Base-by-base conservation (phyloP, 2,888 invertebrate genomes). In the Acronicta psi region DNA sequence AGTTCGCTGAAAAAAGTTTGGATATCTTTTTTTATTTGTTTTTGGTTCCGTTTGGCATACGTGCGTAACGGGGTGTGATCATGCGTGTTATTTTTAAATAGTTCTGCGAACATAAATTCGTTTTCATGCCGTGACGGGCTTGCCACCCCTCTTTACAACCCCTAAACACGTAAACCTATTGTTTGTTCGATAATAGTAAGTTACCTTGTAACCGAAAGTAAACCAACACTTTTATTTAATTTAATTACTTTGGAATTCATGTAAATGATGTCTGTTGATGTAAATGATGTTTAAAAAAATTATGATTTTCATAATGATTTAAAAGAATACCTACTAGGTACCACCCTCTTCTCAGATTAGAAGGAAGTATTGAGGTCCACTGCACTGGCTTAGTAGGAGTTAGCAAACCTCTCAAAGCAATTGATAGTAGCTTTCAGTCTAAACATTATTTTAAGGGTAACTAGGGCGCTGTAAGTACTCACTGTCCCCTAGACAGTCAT, bases 41-140 rank as follows among this genome's bases (percentile, higher is more conserved):
- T 44, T 75, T 89, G 87, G 87, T 87, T 88, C 85, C 59, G 65
- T 89, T 82, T 80, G 80, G 81, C 81, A 86, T 89, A 68, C 49
- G 18, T 46, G 62, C 68, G 59, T 58, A 68, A 42, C 44, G 29
- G 46, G 44, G 73, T 81, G 78, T 74, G 79, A 71, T 85, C 83
- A 82, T 77, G 77, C 71, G 77, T 77, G 65, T 84, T 83, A 79
- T 83, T 86, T 81, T 59, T 25, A 52, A 17, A 63, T 59, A 59
- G 18, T 52, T 57, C 60, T 51, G 57, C 67, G 69, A 69, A 36
- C 57, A 54, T 56, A 68, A n/a, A 51, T 78, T 70, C 29, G 61
- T 66, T 77, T 69, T 63, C 50, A 54, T 68, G 50, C 52, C 69
- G 76, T 79, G 79, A 61, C 56, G 66, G 66, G 61, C 45, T 46